Conservation (phyloP, 2,888 invertebrate species). For the Ormyrus thymus region DNA sequence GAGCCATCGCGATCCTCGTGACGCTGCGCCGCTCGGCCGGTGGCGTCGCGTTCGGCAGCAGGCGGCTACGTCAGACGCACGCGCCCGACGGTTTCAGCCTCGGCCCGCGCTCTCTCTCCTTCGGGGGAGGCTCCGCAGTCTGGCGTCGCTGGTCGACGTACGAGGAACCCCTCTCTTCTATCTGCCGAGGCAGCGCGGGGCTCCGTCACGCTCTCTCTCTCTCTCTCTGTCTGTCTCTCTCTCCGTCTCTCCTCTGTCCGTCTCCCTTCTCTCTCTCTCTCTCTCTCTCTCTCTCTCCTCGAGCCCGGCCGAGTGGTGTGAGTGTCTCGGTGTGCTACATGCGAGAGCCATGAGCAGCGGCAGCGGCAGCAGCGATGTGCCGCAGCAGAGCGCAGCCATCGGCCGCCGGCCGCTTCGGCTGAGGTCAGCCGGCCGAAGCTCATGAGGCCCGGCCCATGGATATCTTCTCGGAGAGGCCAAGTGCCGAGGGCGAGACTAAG, state of each 20-base stretch:
- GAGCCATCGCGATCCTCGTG: too few relatives aligned
- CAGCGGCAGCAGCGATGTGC: conserved; percentile 13
- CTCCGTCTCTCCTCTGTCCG: background rate
- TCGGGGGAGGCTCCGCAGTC: conserved; percentile 48
- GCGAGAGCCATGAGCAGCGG: too few relatives aligned
- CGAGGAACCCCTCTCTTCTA: conserved; percentile 29
- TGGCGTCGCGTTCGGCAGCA: background rate
- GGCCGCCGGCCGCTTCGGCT: background rate
- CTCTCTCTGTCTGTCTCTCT: background rate
- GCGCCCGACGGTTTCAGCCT: background rate
- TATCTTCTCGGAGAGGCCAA: conserved; percentile 43
- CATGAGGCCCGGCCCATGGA: conserved; percentile 52
- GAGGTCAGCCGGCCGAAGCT: background rate
- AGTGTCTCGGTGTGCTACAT: too few relatives aligned
- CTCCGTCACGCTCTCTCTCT: background rate
- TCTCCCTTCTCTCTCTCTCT: background rate
- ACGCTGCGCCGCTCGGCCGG: background rate
- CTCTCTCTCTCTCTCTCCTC: conserved; percentile 6
- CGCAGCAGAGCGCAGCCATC: conserved; percentile 5
- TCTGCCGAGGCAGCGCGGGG: background rate
- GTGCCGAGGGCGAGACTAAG: conserved; percentile 54
- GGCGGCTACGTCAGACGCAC: background rate
- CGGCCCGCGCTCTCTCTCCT: conserved; percentile 2
- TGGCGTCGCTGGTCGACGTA: conserved; percentile 58
- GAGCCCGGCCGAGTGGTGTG: too few relatives aligned